phyloP scores from a whole-genome alignment of 2,113 vertebrate species.

The Cebus imitator region DNA sequence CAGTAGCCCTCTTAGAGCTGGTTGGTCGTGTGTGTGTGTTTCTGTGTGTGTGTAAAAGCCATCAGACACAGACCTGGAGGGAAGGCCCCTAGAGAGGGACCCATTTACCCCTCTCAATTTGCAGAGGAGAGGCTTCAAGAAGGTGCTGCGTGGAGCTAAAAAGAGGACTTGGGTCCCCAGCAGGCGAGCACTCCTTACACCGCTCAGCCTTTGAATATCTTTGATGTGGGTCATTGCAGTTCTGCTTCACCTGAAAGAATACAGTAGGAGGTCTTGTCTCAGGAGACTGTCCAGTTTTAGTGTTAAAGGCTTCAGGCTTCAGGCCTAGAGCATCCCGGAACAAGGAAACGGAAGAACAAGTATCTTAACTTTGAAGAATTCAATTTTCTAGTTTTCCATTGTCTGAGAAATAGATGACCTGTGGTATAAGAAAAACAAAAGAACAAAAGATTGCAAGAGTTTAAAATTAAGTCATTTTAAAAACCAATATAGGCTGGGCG shows the following conservation, averaged over 20 bases:
- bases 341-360: not conserved
- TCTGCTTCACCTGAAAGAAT: not conserved
- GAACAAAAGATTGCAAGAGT: not conserved
- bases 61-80: not conserved
- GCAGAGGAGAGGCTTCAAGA: not conserved
- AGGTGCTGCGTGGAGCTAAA: not conserved
- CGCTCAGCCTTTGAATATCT: not conserved
- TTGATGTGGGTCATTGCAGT: not conserved
- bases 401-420: slow-evolving; percentile 32
- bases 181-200: not conserved
- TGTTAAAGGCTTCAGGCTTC: not conserved
- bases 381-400: not conserved
- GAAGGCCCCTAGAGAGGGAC: not conserved
- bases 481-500: not conserved
- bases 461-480: not conserved
- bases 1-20: not conserved
- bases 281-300: not conserved
- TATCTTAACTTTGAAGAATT: slow-evolving; percentile 5
- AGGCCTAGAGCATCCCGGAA: not conserved
- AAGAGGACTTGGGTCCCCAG: not conserved
- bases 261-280: not conserved
- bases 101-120: not conserved
- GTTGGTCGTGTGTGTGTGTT: accelerated
- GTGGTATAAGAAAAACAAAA: slow-evolving; percentile 21
- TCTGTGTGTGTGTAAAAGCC: not conserved